Base-by-base conservation (phyloP, 2,113 vertebrate genomes). In the Lota lota region DNA sequence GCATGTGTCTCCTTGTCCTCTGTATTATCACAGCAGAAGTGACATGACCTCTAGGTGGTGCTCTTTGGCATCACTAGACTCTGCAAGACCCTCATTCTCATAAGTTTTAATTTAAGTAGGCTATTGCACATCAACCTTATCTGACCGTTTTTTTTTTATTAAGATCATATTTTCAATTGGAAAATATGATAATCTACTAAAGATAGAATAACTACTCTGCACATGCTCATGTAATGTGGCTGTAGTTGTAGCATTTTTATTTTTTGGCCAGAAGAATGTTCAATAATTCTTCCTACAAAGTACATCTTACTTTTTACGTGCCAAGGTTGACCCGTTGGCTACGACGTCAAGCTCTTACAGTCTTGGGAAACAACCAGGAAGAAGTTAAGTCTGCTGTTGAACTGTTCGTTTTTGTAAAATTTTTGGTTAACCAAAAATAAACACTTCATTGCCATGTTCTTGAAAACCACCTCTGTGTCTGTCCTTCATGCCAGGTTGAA, bases 401-500 rank as follows among this genome's bases (percentile, higher is more conserved):
- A 56, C 33, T 63, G 56, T 54, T 61, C 1, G 53, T 63, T 70
- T 62, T 74, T 69, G 40, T 47, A 47, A 8, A 7, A 2, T 24
- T 54, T 54, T 67, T 77, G 61, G 65, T 79, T 69, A 68, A 81
- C 68, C 53, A 21, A 78, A 63, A 76, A 87, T 82, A 85, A 88
- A 87, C 70, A 76, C 72, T 77, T 80, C 74, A 78, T 87, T 83
- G 74, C 75, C 84, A 80, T 81, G 83, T 85, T 83, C 82, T 85
- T 80, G 63, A 78, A 80, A 83, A 74, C 69, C 16, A 53, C 65
- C 54, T 15, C 50, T 5, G 16, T 56, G 53, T n/a, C 53, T 56
- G 4, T n/a, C n/a, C 14, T 56, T 56, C 40, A 47, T 47, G 40
- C 4, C 28, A 33, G 28, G 28, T 33, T 33, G 28, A 33, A 33